phyloP scores from a whole-genome alignment of 2,113 vertebrate genomes.

The Theristicus caerulescens region DNA sequence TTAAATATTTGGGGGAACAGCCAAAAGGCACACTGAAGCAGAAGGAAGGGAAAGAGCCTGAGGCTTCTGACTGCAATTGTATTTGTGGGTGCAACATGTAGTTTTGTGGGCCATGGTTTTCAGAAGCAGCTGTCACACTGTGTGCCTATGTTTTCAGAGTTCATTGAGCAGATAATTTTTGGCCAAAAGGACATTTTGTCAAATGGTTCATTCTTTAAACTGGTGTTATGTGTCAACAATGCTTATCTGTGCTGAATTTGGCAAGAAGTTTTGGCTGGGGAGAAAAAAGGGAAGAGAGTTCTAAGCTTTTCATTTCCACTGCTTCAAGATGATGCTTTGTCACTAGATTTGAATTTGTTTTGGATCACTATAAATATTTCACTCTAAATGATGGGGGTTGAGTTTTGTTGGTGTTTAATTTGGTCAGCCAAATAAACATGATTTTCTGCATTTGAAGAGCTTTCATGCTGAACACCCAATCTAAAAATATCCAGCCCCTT shows the following conservation, averaged over 20 bases:
- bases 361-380: constrained; percentile 19
- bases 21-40: background rate
- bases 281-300: background rate
- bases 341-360: background rate
- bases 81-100: background rate
- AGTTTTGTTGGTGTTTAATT: constrained; percentile 6
- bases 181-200: background rate
- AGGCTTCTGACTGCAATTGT: background rate
- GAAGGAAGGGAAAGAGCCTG: background rate
- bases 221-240: background rate
- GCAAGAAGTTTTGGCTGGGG: background rate
- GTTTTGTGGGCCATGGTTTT: background rate
- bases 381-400: background rate
- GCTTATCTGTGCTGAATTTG: constrained; percentile 14
- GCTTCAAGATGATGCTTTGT: constrained; percentile 4
- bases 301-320: background rate
- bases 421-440: background rate
- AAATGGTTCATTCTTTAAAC: background rate
- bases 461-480: background rate
- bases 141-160: background rate
- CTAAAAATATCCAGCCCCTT: constrained; percentile 15
- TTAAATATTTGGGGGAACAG: background rate
- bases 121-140: background rate
- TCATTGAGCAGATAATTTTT: background rate
- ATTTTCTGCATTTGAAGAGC: constrained; percentile 1